Base-by-base conservation (phyloP, 2,888 invertebrate species). In the Lepidonotus clava region DNA sequence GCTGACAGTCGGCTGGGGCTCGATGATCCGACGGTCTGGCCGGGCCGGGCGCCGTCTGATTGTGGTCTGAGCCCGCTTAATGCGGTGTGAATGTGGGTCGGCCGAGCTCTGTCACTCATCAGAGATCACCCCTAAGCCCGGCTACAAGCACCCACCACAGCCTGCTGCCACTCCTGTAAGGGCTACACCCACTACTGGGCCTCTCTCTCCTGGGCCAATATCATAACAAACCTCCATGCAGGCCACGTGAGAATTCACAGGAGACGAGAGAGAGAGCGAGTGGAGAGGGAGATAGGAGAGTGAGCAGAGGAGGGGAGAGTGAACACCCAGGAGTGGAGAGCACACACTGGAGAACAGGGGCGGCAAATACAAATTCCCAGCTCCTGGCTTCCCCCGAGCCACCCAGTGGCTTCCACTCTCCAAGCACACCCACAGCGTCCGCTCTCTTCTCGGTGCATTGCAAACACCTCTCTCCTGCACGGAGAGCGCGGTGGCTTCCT, bases 151-250 rank as follows among this genome's bases (percentile, higher is more conserved):
- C 28, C 61, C 61, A 46, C 46, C 46, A 46, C 46, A 46, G 46
- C 46, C 46, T n/a, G 28, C 61, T 61, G 61, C 11, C n/a, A n/a
- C n/a, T n/a, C n/a, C 24, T 61, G 18, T 46, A 46, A 28, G 28
- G n/a, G n/a, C n/a, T n/a, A 4, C 14, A 24, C 28, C 24, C 61
- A 61, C 61, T 32, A 61, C 61, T 28, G 61, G 61, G n/a, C n/a
- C n/a, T n/a, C n/a, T n/a, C n/a, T n/a, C n/a, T n/a, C n/a, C 61
- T 32, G 28, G 28, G 28, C 28, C 28, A 61, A 61, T 8, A 61
- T 61, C 61, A 61, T 32, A 61, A 61, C 61, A 61, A n/a, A 53
- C 53, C 53, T n/a, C n/a, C n/a, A n/a, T n/a, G n/a, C n/a, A n/a
- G n/a, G n/a, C n/a, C n/a, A n/a, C n/a, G n/a, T n/a, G n/a, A n/a